These are phyloP conservation scores for Bergia puertoricense DNA, from an alignment of 92 coral and sea anemone species.

Conservation along the genomic window DNA sequence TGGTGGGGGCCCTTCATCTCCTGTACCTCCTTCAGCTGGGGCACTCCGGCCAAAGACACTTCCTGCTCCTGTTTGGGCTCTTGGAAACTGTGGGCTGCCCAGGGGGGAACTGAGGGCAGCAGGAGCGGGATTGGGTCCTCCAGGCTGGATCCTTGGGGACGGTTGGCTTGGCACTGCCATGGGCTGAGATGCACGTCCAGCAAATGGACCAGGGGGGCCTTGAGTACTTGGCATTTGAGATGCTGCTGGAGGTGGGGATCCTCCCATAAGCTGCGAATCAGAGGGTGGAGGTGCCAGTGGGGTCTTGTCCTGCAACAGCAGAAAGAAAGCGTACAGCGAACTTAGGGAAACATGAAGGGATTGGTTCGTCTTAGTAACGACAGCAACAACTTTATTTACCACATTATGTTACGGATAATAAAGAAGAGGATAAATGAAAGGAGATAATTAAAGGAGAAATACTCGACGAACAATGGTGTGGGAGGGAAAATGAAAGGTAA, in stretches of 20 bases:
- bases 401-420: no score
- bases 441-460: no score
- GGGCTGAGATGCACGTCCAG: slow-evolving; percentile 28
- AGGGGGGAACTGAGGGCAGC: background rate
- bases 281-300: slow-evolving; percentile 96
- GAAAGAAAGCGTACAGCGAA: background rate
- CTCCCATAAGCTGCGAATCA: slow-evolving; percentile 77
- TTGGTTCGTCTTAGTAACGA: no score
- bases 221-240: slow-evolving; percentile 9
- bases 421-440: no score
- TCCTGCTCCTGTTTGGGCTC: background rate
- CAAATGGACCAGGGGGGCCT: background rate
- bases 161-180: slow-evolving; percentile 19
- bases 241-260: slow-evolving; percentile 52
- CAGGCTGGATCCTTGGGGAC: background rate
- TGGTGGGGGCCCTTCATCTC: slow-evolving; percentile 65
- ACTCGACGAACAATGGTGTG: no score
- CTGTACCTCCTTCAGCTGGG: slow-evolving; percentile 39
- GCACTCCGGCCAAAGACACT: background rate
- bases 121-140: background rate
- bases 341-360: background rate
- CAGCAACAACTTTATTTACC: no score
- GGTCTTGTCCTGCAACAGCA: slow-evolving; percentile 61
- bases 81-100: slow-evolving; percentile 14
- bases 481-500: no score